Conservation (phyloP, 2,113 vertebrate genomes). For the Gallinago undulata region DNA sequence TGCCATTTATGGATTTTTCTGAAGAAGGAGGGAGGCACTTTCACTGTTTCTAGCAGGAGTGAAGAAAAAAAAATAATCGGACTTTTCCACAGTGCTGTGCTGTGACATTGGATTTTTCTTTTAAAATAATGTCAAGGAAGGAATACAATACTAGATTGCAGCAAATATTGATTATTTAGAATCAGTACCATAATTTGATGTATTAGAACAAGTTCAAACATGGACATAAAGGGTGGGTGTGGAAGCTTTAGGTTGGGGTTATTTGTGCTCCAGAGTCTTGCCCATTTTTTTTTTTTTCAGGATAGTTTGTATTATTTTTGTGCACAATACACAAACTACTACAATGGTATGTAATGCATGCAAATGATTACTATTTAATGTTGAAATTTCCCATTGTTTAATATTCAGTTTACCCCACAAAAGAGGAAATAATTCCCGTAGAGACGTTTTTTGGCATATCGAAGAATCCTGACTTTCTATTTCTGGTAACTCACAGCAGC, state of each 20-base stretch:
- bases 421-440: not conserved
- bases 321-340: not conserved
- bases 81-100: not conserved
- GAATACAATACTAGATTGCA: not conserved
- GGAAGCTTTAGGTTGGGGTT: not conserved
- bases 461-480: not conserved
- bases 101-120: not conserved
- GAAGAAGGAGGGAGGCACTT: not conserved
- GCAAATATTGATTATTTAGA: not conserved
- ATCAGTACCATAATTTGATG: not conserved
- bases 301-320: not conserved
- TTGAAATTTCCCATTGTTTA: not conserved
- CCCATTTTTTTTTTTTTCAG: not conserved
- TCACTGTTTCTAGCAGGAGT: not conserved
- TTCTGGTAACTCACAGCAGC: not conserved
- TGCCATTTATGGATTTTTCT: not conserved
- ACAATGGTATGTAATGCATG: not conserved
- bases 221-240: not conserved
- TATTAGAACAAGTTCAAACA: not conserved
- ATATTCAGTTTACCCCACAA: not conserved
- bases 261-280: not conserved
- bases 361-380: not conserved
- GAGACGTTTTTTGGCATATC: not conserved
- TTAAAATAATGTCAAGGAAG: not conserved
- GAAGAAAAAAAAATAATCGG: not conserved